Evolutionary conservation across 1,140 invertebrate genomes (phyloP).

Genomic region (Drosophila bifasciata): DNA sequence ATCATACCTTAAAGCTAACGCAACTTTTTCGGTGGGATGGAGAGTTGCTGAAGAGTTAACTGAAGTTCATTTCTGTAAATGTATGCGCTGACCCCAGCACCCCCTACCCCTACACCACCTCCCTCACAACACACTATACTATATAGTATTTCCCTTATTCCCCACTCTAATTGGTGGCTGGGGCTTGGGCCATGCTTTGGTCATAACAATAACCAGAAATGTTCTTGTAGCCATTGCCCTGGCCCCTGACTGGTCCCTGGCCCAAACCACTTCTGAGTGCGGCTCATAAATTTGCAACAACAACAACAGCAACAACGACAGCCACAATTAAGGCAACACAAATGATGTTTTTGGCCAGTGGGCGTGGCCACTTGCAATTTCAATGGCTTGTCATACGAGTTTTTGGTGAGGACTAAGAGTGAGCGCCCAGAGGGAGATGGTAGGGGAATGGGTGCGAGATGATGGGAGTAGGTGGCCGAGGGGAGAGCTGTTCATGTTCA

Average conservation of each 20-base stretch:
- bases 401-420: neutral
- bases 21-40: too few species aligned
- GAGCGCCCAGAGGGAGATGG: neutral
- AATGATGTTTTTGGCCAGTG: conserved; percentile 39
- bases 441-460: neutral
- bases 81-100: neutral
- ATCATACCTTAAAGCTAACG: too few species aligned
- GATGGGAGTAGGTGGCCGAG: conserved; percentile 28
- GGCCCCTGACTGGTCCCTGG: neutral
- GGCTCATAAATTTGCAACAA: conserved; percentile 75
- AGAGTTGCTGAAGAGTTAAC: too few species aligned
- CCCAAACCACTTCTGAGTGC: conserved; percentile 49
- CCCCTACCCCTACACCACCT: neutral
- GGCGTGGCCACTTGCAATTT: conserved; percentile 63
- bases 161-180: conserved; percentile 58
- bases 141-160: neutral
- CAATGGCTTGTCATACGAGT: conserved; percentile 57
- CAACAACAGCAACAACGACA: conserved; percentile 29
- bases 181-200: conserved; percentile 23
- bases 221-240: conserved; percentile 19
- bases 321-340: conserved; percentile 37
- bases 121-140: too few species aligned
- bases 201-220: conserved; percentile 76
- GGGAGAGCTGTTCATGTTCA: conserved; percentile 61
- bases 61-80: conserved; percentile 1